phyloP scores from a whole-genome alignment of 1,140 invertebrate species.

The Drosophila sulfurigaster region DNA sequence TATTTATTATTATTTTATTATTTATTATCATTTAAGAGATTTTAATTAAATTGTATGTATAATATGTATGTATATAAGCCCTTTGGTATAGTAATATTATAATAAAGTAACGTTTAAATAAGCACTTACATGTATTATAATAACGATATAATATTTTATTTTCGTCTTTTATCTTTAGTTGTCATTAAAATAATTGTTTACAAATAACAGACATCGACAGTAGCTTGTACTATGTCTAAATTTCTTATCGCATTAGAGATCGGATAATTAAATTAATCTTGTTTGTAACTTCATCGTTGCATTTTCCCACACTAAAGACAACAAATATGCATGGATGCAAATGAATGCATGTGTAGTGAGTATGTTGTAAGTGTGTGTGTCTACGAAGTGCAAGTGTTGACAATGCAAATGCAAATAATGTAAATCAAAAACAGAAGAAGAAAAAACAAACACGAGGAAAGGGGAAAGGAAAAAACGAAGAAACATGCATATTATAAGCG shows the following conservation, averaged over 20 bases:
- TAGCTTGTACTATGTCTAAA: no score
- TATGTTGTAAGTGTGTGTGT: slow-evolving; percentile 12
- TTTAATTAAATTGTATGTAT: no score
- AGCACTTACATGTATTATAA: no score
- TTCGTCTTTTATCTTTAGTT: not conserved
- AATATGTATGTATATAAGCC: no score
- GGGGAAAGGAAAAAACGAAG: not conserved
- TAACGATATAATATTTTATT: not conserved
- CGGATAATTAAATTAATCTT: not conserved
- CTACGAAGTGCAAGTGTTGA: slow-evolving; percentile 39
- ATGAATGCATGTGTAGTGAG: not conserved
- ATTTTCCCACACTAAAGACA: slow-evolving; percentile 8
- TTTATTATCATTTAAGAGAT: no score
- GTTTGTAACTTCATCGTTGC: not conserved
- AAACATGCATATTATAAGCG: slow-evolving; percentile 41
- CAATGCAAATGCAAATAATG: slow-evolving; percentile 31
- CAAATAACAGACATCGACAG: not conserved
- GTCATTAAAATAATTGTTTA: not conserved
- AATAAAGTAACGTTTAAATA: no score
- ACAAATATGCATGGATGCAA: slow-evolving; percentile 5
- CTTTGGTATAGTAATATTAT: no score
- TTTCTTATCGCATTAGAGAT: not conserved
- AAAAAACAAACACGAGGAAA: not conserved
- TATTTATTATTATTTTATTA: no score
- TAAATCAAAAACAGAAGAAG: not conserved